Base-by-base conservation (phyloP, 2,888 invertebrate genomes). In the Ernsta delagoae region DNA sequence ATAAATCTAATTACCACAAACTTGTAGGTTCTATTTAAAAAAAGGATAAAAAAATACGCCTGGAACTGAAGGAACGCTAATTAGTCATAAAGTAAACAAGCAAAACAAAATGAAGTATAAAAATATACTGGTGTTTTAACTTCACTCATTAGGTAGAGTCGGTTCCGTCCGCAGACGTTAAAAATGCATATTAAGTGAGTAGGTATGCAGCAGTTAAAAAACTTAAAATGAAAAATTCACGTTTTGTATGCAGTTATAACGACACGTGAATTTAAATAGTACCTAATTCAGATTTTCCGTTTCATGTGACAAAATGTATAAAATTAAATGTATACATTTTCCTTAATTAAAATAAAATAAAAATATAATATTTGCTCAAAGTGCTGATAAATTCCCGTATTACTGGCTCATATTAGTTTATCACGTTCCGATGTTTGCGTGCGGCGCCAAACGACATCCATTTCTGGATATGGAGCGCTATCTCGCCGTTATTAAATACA, bases 401-500 rank as follows among this genome's bases (percentile, higher is more conserved):
- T 24, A 48, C 53, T 16, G 8, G 41, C 8, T 65, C 41, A 65
- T 59, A 65, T 59, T 36, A 41, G 59, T 53, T 53, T 50, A 65
- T 65, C 39, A 65, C 65, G 50, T 65, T 59, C 39, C 50, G 59
- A 65, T 65, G 41, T 65, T 36, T 65, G 65, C 65, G 65, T 59
- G 59, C 53, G 65, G 59, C 65, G 59, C 65, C 65, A 59, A 65
- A 65, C 31, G 65, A 59, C 65, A 59, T 59, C 41, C 65, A 65
- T 59, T 50, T 39, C 59, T 59, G 41, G 65, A 65, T 65, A 53
- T 65, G 65, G 48, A 45, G 48, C 65, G 36, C 65, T 36, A 65
- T 65, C 59, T 67, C 65, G 65, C 59, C 45, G 70, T 69, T 69
- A 73, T 70, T 67, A 70, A 71, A n/a, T n/a, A n/a, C n/a, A 65